Conservation (phyloP, 2,797 vertebrate genomes). For the Sphaeramia orbicularis region DNA sequence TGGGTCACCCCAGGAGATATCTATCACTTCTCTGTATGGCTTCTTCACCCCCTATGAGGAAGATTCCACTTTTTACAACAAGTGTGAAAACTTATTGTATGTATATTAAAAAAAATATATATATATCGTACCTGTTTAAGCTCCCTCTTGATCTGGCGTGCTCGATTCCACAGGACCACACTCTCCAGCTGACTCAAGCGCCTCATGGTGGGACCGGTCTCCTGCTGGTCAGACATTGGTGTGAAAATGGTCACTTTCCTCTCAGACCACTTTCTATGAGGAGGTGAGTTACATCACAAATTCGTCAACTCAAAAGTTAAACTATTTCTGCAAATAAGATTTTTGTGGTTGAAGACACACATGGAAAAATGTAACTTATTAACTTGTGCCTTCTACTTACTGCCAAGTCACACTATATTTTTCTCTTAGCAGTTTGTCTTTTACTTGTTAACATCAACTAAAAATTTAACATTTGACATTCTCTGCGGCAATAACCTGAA, state of each 20-base stretch:
- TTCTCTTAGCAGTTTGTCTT: too few species aligned
- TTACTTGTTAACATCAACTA: too few species aligned
- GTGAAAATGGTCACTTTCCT: not conserved
- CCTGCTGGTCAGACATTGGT: constrained; percentile 45
- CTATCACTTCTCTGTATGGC: constrained; percentile 71
- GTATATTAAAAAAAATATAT: not conserved
- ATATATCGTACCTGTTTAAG: constrained; percentile 69
- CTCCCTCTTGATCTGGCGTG: constrained; percentile 59
- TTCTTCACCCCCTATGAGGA: constrained; percentile 67
- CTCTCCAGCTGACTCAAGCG: constrained; percentile 25
- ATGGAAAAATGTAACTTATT: too few species aligned
- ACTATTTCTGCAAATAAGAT: not conserved
- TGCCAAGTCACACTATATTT: too few species aligned
- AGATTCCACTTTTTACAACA: not conserved
- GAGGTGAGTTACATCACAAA: not conserved
- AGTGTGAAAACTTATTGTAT: not conserved
- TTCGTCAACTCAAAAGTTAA: not conserved
- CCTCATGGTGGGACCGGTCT: constrained; percentile 44
- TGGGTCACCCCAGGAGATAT: constrained; percentile 68
- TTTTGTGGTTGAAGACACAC: not conserved
- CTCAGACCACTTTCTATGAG: not conserved
- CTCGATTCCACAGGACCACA: constrained; percentile 33
- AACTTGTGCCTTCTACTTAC: too few species aligned
- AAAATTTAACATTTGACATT: too few species aligned
- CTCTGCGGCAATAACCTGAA: too few species aligned